Evolutionary conservation across 2,888 invertebrate genomes (phyloP), one percentile per base, ranked within the genome.

Genomic region (Clivina fossor): DNA sequence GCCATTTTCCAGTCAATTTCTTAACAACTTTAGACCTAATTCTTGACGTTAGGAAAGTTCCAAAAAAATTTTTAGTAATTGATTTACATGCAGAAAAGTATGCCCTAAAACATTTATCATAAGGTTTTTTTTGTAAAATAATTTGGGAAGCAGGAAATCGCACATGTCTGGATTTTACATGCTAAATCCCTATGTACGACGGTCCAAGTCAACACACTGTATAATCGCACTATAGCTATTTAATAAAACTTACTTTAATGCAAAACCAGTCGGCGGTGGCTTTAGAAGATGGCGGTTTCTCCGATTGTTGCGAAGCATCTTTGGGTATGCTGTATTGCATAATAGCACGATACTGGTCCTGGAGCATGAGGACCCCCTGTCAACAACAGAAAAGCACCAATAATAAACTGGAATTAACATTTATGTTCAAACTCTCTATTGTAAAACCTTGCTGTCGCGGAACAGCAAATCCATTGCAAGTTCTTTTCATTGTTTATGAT

Each of bases 241-340:
- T 4, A 15, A 3, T 2, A 33, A 48, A 41, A 62, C 66, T 57
- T 61, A 83, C 84, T 75, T 84, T 84, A 56, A 81, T 81, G 66
- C 84, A 84, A 69, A 82, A 82, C 84, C 84, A 84, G 69, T 84
- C 84, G 8, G 78, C 74, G 11, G 76, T 76, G 46, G 77, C 76
- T 62, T 79, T 79, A 67, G 79, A 77, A 58, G 77, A 75, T 60
- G 78, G 76, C 58, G 78, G 76, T 69, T 78, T 78, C 57, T 76
- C 74, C 4, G 70, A 68, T 44, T 65, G 65, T 46, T 69, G 66
- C 68, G 68, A 67, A 38, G 69, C 63, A 64, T 83, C 83, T 69
- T 83, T 84, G 8, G 85, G 84, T 69, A 86, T 83, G 68, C 87
- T 87, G 74, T 86, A 89, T 70, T 88, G 87, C 78, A 89, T 81